phyloP scores from a whole-genome alignment of 2,888 invertebrate genomes.

The Iphiclides podalirius region DNA sequence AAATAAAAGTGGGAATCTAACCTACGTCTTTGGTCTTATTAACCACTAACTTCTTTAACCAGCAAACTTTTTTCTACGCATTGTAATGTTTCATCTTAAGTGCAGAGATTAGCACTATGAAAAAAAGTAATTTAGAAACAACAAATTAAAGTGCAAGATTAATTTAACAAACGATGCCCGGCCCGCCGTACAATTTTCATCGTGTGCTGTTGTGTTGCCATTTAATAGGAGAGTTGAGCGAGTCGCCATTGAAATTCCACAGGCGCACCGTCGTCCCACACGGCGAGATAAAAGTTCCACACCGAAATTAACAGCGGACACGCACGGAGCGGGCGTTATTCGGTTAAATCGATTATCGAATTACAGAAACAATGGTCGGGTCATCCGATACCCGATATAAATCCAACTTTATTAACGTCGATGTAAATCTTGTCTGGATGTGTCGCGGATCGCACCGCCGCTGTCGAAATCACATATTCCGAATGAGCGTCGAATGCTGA shows the following conservation, averaged over 20 bases:
- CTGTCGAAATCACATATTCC: neutral
- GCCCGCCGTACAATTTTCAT: too few relatives aligned
- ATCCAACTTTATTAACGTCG: slow-evolving; percentile 26
- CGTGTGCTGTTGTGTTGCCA: too few relatives aligned
- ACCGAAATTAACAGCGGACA: slow-evolving; percentile 44
- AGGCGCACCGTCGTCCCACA: slow-evolving; percentile 22
- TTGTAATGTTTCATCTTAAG: too few relatives aligned
- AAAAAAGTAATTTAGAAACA: too few relatives aligned
- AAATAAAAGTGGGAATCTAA: too few relatives aligned
- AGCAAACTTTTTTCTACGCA: too few relatives aligned
- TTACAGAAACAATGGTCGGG: slow-evolving; percentile 64
- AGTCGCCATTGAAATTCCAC: slow-evolving; percentile 21
- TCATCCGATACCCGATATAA: slow-evolving; percentile 44
- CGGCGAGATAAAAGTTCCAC: slow-evolving; percentile 35
- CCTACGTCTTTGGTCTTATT: too few relatives aligned
- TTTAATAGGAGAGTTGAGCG: neutral
- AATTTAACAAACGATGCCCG: too few relatives aligned
- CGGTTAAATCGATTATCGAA: slow-evolving; percentile 67
- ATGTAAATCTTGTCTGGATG: slow-evolving; percentile 19
- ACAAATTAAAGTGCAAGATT: too few relatives aligned
- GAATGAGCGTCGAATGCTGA: neutral
- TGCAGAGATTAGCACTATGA: too few relatives aligned
- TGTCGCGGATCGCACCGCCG: neutral
- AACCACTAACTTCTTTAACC: too few relatives aligned
- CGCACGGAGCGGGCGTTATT: slow-evolving; percentile 50